Conservation (phyloP, 2,888 invertebrate species). For the Hartigia nigra region DNA sequence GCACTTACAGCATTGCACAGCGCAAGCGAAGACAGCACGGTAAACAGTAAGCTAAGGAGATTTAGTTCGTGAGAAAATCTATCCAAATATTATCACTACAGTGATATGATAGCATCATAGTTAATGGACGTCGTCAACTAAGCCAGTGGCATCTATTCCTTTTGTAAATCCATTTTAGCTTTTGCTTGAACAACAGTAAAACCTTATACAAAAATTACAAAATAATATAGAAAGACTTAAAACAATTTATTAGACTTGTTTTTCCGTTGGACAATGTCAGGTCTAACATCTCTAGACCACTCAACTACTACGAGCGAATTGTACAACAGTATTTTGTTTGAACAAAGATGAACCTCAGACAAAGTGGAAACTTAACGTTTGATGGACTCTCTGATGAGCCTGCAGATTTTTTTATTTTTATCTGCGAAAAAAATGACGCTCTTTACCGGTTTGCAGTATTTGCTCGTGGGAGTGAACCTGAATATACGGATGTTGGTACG, state of each 20-base stretch:
- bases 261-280: neutral
- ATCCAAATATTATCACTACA: neutral
- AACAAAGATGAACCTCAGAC: too few species aligned
- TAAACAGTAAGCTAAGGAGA: neutral
- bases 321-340: neutral
- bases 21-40: neutral
- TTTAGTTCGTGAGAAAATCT: neutral
- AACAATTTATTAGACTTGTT: neutral
- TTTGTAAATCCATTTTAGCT: neutral
- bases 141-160: neutral
- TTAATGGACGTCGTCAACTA: neutral
- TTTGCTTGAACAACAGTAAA: neutral
- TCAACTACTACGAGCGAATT: neutral
- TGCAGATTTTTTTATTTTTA: neutral
- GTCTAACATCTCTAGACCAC: neutral
- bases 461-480: neutral
- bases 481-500: conserved; percentile 7
- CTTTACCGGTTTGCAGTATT: neutral
- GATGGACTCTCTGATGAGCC: neutral
- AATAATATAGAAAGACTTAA: neutral
- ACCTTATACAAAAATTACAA: neutral
- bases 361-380: too few species aligned
- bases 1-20: neutral
- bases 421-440: neutral
- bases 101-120: neutral